These are phyloP conservation scores for Monochamus saltuarius DNA, from an alignment of 1,140 invertebrate genomes.

Conservation along the genomic window DNA sequence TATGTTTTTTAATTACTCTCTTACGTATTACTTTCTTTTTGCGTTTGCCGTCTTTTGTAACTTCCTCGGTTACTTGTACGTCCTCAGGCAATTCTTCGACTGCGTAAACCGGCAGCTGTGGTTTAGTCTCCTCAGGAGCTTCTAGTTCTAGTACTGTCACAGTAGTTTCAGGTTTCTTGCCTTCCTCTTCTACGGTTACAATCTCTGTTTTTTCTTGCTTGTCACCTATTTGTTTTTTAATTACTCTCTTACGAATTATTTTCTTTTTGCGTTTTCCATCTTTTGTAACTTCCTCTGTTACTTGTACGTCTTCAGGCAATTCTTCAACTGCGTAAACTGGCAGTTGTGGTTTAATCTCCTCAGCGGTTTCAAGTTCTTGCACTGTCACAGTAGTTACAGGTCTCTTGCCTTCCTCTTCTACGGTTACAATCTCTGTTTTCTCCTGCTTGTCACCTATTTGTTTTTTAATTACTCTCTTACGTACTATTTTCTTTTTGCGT, in stretches of 20 bases:
- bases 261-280: slow-evolving; percentile 41
- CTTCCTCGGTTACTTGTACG: slow-evolving; percentile 38
- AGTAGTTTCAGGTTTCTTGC: slow-evolving; percentile 41
- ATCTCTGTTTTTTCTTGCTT: slow-evolving; percentile 45
- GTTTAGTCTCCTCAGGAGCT: slow-evolving; percentile 49
- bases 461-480: slow-evolving; percentile 50
- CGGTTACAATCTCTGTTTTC: slow-evolving; percentile 53
- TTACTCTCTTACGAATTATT: slow-evolving; percentile 37
- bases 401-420: slow-evolving; percentile 51
- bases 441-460: slow-evolving; percentile 51
- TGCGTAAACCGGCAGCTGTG: slow-evolving; percentile 2
- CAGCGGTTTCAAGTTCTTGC: slow-evolving; percentile 40
- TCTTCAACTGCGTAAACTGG: slow-evolving; percentile 28
- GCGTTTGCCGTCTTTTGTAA: slow-evolving; percentile 39
- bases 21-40: slow-evolving; percentile 46
- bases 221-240: slow-evolving; percentile 40
- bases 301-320: slow-evolving; percentile 13
- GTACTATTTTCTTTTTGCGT: slow-evolving; percentile 40
- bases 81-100: slow-evolving; percentile 32
- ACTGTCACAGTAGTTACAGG: slow-evolving; percentile 41
- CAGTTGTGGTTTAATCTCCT: slow-evolving; percentile 34
- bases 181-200: slow-evolving; percentile 45
- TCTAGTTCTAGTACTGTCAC: slow-evolving; percentile 51
- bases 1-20: slow-evolving; percentile 40
- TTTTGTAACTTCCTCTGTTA: no score